A percentile compares a stretch with the other conserved stretches of the same genome.
Evolutionary conservation across 2,797 vertebrate genomes (phyloP).

Genomic region (Catharus ustulatus): DNA sequence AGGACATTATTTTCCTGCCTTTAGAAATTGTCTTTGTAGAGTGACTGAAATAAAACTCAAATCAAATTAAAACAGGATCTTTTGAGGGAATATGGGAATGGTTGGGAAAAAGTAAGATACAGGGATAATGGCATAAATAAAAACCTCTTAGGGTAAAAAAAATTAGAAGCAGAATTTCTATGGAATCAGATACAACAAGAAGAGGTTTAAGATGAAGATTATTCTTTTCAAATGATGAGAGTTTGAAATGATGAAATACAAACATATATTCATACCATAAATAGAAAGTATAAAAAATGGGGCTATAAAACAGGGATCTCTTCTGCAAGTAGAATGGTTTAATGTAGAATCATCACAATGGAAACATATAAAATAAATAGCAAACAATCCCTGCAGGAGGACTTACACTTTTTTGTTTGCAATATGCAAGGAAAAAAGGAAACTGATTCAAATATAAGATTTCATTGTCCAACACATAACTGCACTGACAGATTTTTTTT

Average conservation of each 20-base stretch:
- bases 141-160: background rate
- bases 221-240: background rate
- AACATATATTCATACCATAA: background rate
- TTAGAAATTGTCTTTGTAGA: background rate
- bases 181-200: background rate
- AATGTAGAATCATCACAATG: background rate
- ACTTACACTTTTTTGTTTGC: background rate
- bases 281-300: background rate
- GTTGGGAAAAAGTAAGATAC: background rate
- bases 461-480: background rate
- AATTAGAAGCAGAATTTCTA: background rate
- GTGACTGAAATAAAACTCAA: conserved; percentile 2
- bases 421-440: background rate
- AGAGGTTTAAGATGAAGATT: background rate
- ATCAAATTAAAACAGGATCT: background rate
- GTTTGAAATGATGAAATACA: background rate
- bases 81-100: background rate
- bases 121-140: background rate
- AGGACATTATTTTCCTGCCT: conserved; percentile 5
- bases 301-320: background rate
- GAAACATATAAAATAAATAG: background rate
- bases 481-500: background rate
- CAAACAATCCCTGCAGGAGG: background rate
- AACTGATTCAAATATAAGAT: background rate
- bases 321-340: background rate